These are phyloP conservation scores for Drosophila tanythrix DNA, from an alignment of 2,888 invertebrate species.

Conservation along the genomic window DNA sequence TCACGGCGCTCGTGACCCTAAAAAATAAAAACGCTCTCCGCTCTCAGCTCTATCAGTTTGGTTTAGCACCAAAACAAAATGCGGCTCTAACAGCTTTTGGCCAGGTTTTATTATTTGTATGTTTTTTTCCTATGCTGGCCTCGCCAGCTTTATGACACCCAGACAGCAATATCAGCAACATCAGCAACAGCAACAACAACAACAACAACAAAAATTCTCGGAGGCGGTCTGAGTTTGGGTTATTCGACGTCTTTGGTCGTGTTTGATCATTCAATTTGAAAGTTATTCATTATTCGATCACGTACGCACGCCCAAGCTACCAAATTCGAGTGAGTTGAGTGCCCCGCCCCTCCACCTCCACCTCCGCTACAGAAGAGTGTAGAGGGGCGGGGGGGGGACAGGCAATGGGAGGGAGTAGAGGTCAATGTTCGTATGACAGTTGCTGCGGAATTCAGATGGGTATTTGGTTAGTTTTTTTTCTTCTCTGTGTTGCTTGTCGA, in stretches of 20 bases:
- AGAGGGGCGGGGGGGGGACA: neutral
- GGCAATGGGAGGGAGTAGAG: constrained; percentile 25
- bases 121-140: constrained; percentile 50
- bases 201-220: constrained; percentile 27
- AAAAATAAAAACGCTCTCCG: constrained; percentile 18
- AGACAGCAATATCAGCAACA: constrained; percentile 18
- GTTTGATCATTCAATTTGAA: constrained; percentile 82
- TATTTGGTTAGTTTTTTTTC: constrained; percentile 2
- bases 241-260: constrained; percentile 51
- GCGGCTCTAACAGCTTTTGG: constrained; percentile 62
- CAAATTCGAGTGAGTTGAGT: constrained; percentile 32
- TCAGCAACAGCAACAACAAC: constrained; percentile 19
- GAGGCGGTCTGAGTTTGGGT: constrained; percentile 21
- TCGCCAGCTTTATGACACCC: constrained; percentile 76
- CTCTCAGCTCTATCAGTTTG: neutral
- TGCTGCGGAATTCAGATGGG: constrained; percentile 38
- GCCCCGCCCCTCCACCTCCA: constrained; percentile 7
- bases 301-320: constrained; percentile 68
- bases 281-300: constrained; percentile 82
- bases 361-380: neutral
- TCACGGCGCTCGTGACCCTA: constrained; percentile 70
- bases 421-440: constrained; percentile 75
- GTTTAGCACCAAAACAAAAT: constrained; percentile 20
- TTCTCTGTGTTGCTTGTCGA: constrained; percentile 8
- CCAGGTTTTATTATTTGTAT: constrained; percentile 44